Conservation (phyloP, 2,888 invertebrate genomes). For the Oscheius sp. region DNA sequence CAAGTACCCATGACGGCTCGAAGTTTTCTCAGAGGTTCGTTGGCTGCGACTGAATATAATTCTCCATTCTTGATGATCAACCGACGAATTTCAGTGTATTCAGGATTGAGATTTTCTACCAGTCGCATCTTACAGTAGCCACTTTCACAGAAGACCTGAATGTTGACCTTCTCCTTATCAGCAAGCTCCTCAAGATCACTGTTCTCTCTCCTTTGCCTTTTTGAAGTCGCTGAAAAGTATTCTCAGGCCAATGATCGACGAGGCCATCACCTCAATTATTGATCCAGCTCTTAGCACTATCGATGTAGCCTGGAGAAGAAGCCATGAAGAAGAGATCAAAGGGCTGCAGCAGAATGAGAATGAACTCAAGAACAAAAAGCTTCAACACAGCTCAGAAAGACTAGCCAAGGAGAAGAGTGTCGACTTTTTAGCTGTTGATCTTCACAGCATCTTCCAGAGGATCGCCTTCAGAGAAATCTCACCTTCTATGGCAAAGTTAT, state of each 20-base stretch:
- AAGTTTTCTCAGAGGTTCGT: neutral
- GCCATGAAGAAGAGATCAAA: neutral
- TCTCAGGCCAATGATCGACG: conserved; percentile 4
- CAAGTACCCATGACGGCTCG: neutral
- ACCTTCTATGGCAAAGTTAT: neutral
- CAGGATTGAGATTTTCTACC: conserved; percentile 12
- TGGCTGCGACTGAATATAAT: neutral
- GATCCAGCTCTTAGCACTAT: neutral
- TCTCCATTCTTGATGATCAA: neutral
- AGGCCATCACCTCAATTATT: conserved; percentile 1
- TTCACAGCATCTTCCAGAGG: conserved; percentile 16
- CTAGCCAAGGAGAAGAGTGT: neutral
- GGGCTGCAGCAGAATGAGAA: neutral
- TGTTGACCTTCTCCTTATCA: conserved; percentile 2
- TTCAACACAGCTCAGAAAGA: conserved; percentile 9
- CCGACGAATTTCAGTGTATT: neutral
- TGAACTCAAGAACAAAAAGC: neutral
- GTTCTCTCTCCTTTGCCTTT: conserved; percentile 9
- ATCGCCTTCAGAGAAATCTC: conserved; percentile 5
- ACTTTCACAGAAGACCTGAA: conserved; percentile 14
- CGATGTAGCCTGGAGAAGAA: neutral
- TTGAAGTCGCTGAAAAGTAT: neutral
- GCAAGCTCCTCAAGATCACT: too few species aligned
- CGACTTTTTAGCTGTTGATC: conserved; percentile 11
- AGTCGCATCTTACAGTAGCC: conserved; percentile 18